A percentile compares a stretch with the other conserved stretches of the same genome.
Conservation (phyloP, 1,140 invertebrate species). For the Drosophila ercepeae region DNA sequence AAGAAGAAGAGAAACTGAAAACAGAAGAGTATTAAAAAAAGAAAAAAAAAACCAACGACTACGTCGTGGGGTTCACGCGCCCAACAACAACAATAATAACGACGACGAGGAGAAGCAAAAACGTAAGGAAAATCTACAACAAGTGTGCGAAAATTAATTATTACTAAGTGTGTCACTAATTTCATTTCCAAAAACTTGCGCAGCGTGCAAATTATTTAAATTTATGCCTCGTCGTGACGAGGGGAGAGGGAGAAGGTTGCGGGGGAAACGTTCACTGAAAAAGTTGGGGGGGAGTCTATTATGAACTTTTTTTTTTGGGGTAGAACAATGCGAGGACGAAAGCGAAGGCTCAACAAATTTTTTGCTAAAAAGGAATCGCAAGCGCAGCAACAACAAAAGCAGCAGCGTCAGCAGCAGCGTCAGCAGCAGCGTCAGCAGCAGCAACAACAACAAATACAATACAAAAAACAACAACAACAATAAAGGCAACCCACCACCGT, state of each 20-base stretch:
- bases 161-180: conserved; percentile 81
- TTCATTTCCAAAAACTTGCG: conserved; percentile 72
- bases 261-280: not conserved
- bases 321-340: conserved; percentile 68
- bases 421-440: too few relatives aligned
- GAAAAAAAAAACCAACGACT: conserved; percentile 49
- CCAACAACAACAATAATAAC: conserved; percentile 47
- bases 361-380: conserved; percentile 77
- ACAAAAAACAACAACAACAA: conserved; percentile 16
- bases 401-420: conserved; percentile 40
- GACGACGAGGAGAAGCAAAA: conserved; percentile 28
- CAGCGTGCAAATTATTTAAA: conserved; percentile 77
- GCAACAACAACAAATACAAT: too few relatives aligned
- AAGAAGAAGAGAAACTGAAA: conserved; percentile 71
- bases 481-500: conserved; percentile 49
- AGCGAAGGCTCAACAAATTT: conserved; percentile 78
- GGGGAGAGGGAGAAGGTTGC: conserved; percentile 4
- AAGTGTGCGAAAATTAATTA: conserved; percentile 81
- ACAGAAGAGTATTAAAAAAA: conserved; percentile 68
- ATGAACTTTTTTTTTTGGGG: conserved; percentile 55
- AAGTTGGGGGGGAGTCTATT: conserved; percentile 54
- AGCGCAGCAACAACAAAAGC: conserved; percentile 44
- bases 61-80: conserved; percentile 72
- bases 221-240: conserved; percentile 47
- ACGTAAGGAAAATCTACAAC: conserved; percentile 64